A percentile compares a stretch with the other conserved stretches of the same genome.
Evolutionary conservation across 2,888 invertebrate species (phyloP).

Genomic region (Pyrrhosoma nymphula): DNA sequence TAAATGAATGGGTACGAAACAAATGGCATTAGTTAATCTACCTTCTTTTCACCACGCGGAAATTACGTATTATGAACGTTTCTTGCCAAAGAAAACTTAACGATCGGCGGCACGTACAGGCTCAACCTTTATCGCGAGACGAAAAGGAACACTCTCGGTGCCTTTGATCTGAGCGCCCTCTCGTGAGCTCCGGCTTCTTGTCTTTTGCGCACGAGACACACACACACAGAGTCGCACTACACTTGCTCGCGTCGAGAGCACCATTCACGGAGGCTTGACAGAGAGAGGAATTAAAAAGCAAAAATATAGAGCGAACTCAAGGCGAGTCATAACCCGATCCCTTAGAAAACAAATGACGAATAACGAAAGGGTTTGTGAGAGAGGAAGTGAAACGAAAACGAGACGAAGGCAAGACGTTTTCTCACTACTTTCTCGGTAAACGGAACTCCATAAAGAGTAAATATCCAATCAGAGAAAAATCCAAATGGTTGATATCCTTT

Average conservation of each 20-base stretch:
- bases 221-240: background rate
- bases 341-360: constrained; percentile 16
- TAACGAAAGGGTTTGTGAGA: background rate
- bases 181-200: constrained; percentile 11
- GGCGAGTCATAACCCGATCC: background rate
- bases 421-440: background rate
- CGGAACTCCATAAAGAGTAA: background rate
- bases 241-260: constrained; percentile 6
- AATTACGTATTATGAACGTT: constrained; percentile 22
- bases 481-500: background rate
- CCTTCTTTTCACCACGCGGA: background rate
- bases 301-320: background rate
- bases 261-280: background rate
- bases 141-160: background rate
- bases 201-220: constrained; percentile 24
- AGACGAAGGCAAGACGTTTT: background rate
- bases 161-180: constrained; percentile 55
- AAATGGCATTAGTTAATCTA: background rate
- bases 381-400: background rate
- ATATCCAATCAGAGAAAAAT: background rate
- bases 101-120: constrained; percentile 39
- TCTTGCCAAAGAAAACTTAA: constrained; percentile 34
- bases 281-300: background rate
- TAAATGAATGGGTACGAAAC: background rate
- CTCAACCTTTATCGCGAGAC: constrained; percentile 32